Evolutionary conservation across 2,797 vertebrate species (phyloP), one percentile per base, ranked within the genome.

Genomic region (Artibeus lituratus): DNA sequence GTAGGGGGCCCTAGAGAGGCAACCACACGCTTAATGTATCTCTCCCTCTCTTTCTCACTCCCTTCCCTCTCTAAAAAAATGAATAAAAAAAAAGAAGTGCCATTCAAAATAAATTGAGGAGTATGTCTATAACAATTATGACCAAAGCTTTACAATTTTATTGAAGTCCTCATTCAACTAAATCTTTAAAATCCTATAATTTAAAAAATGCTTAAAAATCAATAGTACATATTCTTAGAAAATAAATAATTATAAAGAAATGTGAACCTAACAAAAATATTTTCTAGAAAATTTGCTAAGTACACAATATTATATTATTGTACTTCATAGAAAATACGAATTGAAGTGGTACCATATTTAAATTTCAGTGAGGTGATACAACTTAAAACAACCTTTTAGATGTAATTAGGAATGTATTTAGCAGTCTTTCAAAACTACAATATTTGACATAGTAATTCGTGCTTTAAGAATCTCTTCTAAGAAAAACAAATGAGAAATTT

Each of bases 161-260:
- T 2, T 77, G 3, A 67, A 59, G 11, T 73, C 8, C n/a, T 95
- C 57, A 74, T 94, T 74, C 26, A 85, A 81, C 76, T 87, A 89
- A 95, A 90, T 65, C 37, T 92, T 85, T 44, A 59, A 87, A 51
- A 37, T 42, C 42, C 2, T 83, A 39, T 87, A 85, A 37, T 55
- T 55, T 10, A 74, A 91, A 91, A 93, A 92, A 77, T 22, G 7
- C 81, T 65, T 87, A 86, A 77, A 53, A 16, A 55, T 49, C 37
- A 62, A 11, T 65, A 74, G n/a, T 74, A 82, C 3, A 42, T 24
- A 9, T 89, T 91, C 44, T 49, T 51, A 86, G 16, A 49, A 53
- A 14, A 65, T 57, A 78, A 92, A 59, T 83, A 93, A 76, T 77
- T 80, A 55, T 81, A 37, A 95, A 81, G 11, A 96, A 84, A 67